These are phyloP conservation scores for Saccostrea cuccullata DNA, from an alignment of 1,140 invertebrate genomes.

Conservation along the genomic window DNA sequence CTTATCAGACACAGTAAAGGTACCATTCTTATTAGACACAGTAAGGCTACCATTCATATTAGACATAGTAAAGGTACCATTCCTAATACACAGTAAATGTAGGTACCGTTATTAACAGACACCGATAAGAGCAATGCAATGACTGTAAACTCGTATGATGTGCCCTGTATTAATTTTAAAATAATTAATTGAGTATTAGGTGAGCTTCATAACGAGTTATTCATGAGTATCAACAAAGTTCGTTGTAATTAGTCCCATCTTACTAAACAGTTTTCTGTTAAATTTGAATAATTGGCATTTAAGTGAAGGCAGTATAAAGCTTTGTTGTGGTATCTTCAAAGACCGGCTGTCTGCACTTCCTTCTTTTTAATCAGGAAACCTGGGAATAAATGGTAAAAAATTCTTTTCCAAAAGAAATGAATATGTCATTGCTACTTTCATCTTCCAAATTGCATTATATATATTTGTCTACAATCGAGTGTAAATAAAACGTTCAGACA, in stretches of 20 bases:
- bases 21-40: too few relatives aligned
- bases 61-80: too few relatives aligned
- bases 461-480: neutral
- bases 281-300: slow-evolving; percentile 15
- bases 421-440: neutral
- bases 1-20: too few relatives aligned
- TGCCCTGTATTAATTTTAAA: neutral
- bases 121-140: too few relatives aligned
- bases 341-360: neutral
- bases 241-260: neutral
- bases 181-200: neutral
- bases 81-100: too few relatives aligned
- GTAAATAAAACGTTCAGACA: neutral
- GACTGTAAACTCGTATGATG: too few relatives aligned
- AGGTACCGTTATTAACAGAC: too few relatives aligned
- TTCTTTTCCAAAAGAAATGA: neutral
- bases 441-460: neutral
- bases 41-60: too few relatives aligned
- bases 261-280: neutral
- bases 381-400: neutral
- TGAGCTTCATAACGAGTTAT: neutral
- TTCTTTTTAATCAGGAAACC: neutral
- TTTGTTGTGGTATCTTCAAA: neutral
- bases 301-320: neutral
- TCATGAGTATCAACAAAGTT: neutral